Evolutionary conservation across 2,797 vertebrate genomes (phyloP).

Genomic region (Pitangus sulphuratus): DNA sequence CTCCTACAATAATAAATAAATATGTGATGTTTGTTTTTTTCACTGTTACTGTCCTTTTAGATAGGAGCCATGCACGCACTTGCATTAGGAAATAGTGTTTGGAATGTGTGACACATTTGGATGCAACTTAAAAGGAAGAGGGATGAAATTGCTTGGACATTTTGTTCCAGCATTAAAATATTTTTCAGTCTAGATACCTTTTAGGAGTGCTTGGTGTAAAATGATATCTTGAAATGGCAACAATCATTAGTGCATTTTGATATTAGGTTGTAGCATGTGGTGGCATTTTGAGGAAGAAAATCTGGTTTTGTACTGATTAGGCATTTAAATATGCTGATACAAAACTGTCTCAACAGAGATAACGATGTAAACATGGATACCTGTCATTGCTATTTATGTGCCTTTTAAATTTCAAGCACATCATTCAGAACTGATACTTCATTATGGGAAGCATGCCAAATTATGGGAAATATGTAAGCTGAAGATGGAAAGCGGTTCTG

Average conservation of each 20-base stretch:
- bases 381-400: conserved; percentile 24
- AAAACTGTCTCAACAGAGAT: conserved; percentile 26
- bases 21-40: background rate
- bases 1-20: background rate
- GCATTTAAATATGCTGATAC: background rate
- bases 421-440: background rate
- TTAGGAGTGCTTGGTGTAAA: background rate
- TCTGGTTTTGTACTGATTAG: background rate
- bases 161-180: background rate
- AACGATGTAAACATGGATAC: background rate
- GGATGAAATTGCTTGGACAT: background rate
- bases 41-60: background rate
- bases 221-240: background rate
- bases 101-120: background rate
- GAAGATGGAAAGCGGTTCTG: background rate
- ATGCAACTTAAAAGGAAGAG: background rate
- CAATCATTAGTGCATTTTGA: background rate
- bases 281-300: conserved; percentile 35
- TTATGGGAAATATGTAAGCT: background rate
- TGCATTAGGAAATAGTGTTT: background rate
- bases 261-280: conserved; percentile 8
- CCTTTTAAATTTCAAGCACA: conserved; percentile 3
- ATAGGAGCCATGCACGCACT: background rate
- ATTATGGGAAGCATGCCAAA: background rate
- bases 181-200: background rate